Percentiles rank a stretch among this genome's conserved stretches.
phyloP scores from a whole-genome alignment of 1,140 invertebrate genomes.

The Archegozetes longisetosus region DNA sequence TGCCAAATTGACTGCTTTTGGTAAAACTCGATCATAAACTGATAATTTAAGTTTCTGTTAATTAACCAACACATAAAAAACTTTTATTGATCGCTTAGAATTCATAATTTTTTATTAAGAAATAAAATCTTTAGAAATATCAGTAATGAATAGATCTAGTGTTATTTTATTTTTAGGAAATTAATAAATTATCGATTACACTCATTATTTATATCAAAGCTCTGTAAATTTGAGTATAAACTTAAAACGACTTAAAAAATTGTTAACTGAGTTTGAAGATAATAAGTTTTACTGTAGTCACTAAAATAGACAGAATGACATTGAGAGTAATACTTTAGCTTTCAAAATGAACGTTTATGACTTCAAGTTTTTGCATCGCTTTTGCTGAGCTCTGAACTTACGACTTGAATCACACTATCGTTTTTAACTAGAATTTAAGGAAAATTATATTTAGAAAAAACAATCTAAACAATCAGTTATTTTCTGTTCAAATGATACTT shows the following conservation, averaged over 20 bases:
- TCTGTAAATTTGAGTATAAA: not conserved
- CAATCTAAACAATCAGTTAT: not conserved
- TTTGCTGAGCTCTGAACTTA: constrained; percentile 9
- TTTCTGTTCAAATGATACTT: constrained; percentile 17
- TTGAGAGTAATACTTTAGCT: not conserved
- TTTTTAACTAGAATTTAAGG: constrained; percentile 11
- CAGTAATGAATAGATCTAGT: too few species aligned
- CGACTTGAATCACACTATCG: constrained; percentile 17
- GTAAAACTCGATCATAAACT: too few species aligned
- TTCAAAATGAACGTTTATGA: not conserved
- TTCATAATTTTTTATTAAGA: too few species aligned
- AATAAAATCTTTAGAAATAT: too few species aligned
- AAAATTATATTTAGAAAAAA: not conserved
- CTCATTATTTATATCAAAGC: not conserved
- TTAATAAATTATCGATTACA: too few species aligned
- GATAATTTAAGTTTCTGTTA: too few species aligned
- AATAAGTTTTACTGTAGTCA: not conserved
- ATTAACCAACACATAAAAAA: too few species aligned
- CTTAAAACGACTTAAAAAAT: not conserved
- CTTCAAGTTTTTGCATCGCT: not conserved
- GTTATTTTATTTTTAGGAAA: too few species aligned
- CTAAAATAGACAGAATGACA: not conserved
- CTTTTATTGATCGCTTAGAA: too few species aligned
- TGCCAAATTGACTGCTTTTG: too few species aligned
- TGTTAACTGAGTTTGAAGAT: not conserved